phyloP scores from a whole-genome alignment of 2,888 invertebrate species.

The Acheta domesticus region DNA sequence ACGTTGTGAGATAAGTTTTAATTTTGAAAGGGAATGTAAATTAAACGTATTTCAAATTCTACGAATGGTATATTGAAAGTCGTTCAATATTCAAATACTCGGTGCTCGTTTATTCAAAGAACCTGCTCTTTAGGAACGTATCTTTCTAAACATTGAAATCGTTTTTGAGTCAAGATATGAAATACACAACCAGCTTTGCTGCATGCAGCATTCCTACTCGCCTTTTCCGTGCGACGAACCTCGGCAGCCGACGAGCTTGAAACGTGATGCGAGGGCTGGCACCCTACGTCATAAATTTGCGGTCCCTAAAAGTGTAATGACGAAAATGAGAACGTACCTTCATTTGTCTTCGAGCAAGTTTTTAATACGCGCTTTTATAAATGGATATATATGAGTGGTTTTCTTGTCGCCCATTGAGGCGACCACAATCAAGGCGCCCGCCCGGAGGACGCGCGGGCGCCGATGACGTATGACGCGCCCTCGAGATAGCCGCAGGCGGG shows the following conservation, averaged over 20 bases:
- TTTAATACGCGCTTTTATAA: slow-evolving; percentile 5
- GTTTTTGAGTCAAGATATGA: not conserved
- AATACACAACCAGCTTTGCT: not conserved
- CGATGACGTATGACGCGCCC: not conserved
- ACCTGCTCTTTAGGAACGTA: no score
- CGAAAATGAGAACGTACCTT: slow-evolving; percentile 18
- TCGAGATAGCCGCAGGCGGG: not conserved
- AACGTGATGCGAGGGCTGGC: not conserved
- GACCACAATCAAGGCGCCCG: not conserved
- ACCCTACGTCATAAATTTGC: not conserved
- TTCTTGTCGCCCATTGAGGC: slow-evolving; percentile 11
- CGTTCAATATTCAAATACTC: no score
- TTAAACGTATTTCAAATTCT: no score
- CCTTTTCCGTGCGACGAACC: not conserved
- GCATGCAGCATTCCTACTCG: not conserved
- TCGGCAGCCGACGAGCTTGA: not conserved
- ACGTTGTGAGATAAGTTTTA: no score
- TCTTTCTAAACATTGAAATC: not conserved
- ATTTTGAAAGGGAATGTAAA: no score
- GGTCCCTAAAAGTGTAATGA: not conserved
- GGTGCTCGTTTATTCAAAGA: no score
- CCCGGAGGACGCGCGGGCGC: not conserved
- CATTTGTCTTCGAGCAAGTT: not conserved
- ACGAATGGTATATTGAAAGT: no score
- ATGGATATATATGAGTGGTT: slow-evolving; percentile 18